Evolutionary conservation across 2,113 vertebrate species (phyloP).

Genomic region (Atlantisia rogersi): DNA sequence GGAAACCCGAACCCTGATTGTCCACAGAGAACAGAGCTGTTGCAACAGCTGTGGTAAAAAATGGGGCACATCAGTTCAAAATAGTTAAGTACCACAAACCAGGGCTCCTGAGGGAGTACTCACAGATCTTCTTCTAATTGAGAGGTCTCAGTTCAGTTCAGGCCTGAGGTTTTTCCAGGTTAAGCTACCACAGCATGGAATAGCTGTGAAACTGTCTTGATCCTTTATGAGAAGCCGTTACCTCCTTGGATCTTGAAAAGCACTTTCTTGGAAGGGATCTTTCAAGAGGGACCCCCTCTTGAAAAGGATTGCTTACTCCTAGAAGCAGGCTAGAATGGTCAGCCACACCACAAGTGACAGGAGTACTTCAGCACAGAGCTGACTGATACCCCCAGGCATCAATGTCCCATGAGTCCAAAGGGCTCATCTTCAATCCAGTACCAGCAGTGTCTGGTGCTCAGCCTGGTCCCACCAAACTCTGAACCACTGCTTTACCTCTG

Average conservation of each 20-base stretch:
- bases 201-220: background rate
- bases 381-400: background rate
- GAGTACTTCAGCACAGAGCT: background rate
- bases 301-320: background rate
- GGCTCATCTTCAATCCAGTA: background rate
- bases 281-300: background rate
- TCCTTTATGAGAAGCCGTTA: background rate
- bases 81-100: background rate
- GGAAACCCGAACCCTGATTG: background rate
- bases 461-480: background rate
- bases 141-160: background rate
- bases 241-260: background rate
- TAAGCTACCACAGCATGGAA: background rate
- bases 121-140: background rate
- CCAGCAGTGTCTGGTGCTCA: background rate
- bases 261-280: background rate
- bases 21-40: background rate
- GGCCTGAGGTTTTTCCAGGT: conserved; percentile 18
- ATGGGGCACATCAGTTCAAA: background rate
- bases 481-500: background rate
- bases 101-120: conserved; percentile 13
- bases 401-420: background rate
- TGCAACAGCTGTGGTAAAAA: conserved; percentile 27
- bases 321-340: background rate
- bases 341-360: background rate